Evolutionary conservation across 2,113 vertebrate species (phyloP), one percentile per base, ranked within the genome.

Genomic region (Spea multiplicata): DNA sequence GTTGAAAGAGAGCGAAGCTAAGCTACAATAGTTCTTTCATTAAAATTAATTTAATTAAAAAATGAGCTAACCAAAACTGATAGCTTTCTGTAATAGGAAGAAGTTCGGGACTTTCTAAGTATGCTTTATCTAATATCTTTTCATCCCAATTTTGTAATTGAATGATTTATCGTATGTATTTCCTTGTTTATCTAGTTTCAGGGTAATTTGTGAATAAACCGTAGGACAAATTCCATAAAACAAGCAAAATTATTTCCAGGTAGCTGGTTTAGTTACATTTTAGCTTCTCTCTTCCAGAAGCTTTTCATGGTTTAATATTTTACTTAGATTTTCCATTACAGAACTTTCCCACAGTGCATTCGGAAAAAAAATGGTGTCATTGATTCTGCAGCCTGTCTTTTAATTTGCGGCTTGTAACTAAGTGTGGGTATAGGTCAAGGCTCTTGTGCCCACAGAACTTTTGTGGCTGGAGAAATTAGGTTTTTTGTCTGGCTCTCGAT

Each of bases 381-480:
- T 74, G 71, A 74, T 68, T 72, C 64, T 45, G 44, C 17, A n/a
- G 10, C 64, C 64, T 62, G 47, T 61, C 71, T 74, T 30, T 74
- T 62, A 59, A 73, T 80, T 80, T 74, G 71, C 44, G 78, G 78
- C 67, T 44, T 66, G 69, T 59, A 74, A 44, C 62, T 64, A 67
- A 79, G 77, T 74, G 78, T 59, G 44, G 64, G 78, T 68, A 71
- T 79, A 80, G 71, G 78, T 80, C 45, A 80, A 66, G 71, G 71
- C 52, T 59, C 12, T 50, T 74, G 78, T 68, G 78, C 62, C 46
- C 64, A 68, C 78, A 80, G 70, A 73, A 80, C 50, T 44, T 57
- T 74, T 68, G 78, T 68, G 71, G 71, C 48, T 68, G 5, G 9
- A 59, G 12, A 68, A 65, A 61, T 72, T 46, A 57, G 17, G 47